Percentiles rank a stretch among this genome's conserved stretches.
Conservation (phyloP, 2,113 vertebrate species). For the Heliornis fulica region DNA sequence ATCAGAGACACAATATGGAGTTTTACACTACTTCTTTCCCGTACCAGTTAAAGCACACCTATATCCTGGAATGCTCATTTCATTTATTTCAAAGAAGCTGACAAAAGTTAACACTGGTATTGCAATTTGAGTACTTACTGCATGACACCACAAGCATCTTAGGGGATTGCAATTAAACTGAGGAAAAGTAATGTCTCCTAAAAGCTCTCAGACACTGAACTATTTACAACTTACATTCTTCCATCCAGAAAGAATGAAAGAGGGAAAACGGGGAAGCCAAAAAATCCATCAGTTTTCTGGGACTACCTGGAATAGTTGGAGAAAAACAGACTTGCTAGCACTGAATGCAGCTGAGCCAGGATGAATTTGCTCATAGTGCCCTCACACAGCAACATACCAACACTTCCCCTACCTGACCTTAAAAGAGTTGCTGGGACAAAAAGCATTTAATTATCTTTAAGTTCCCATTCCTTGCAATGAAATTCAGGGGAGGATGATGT, state of each 20-base stretch:
- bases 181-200: background rate
- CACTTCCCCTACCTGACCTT: background rate
- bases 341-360: background rate
- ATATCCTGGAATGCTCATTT: background rate
- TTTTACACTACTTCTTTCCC: background rate
- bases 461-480: background rate
- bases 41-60: background rate
- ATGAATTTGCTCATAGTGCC: background rate
- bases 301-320: background rate
- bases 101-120: background rate
- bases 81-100: background rate
- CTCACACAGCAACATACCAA: background rate
- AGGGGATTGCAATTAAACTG: background rate
- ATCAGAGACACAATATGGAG: background rate
- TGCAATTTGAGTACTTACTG: background rate
- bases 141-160: background rate
- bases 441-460: slow-evolving; percentile 41
- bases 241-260: background rate
- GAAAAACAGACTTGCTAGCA: background rate
- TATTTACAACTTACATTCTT: background rate
- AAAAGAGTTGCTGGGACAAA: background rate
- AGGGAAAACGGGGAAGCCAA: background rate
- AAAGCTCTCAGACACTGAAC: background rate
- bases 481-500: background rate
- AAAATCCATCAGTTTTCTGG: background rate